Conservation (phyloP, 2,797 vertebrate genomes). For the Pseudochirops cupreus region DNA sequence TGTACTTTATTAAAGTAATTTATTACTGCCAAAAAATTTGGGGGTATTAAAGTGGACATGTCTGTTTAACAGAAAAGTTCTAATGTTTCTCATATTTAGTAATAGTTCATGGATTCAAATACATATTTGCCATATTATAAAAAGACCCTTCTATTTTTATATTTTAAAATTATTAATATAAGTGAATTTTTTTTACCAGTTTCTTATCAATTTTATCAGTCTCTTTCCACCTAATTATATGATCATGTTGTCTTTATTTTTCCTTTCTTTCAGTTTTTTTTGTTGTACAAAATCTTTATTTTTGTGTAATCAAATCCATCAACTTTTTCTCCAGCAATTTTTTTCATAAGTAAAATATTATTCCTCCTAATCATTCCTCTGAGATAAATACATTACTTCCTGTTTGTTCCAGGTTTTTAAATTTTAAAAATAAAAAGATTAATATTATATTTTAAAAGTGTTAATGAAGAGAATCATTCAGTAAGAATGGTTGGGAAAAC, state of each 20-base stretch:
- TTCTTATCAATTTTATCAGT: neutral
- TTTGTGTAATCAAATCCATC: neutral
- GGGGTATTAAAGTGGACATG: too few species aligned
- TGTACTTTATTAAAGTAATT: too few species aligned
- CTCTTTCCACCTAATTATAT: neutral
- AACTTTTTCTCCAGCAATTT: neutral
- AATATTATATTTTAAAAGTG: neutral
- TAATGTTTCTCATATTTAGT: too few species aligned
- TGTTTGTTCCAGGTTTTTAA: neutral
- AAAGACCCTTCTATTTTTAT: too few species aligned
- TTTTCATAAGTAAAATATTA: neutral
- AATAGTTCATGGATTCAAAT: too few species aligned
- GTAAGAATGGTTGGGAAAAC: neutral
- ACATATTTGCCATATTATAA: too few species aligned
- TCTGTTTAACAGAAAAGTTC: too few species aligned
- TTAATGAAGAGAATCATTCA: neutral
- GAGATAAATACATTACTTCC: neutral
- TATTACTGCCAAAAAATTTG: too few species aligned
- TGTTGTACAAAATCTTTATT: neutral
- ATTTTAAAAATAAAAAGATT: neutral
- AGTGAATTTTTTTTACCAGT: neutral
- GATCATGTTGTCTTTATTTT: neutral
- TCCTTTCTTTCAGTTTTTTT: neutral
- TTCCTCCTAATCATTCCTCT: neutral
- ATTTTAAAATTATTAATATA: too few species aligned